Evolutionary conservation across 2,797 vertebrate species (phyloP), one percentile per base, ranked within the genome.

Genomic region (Steatocranus sp.): DNA sequence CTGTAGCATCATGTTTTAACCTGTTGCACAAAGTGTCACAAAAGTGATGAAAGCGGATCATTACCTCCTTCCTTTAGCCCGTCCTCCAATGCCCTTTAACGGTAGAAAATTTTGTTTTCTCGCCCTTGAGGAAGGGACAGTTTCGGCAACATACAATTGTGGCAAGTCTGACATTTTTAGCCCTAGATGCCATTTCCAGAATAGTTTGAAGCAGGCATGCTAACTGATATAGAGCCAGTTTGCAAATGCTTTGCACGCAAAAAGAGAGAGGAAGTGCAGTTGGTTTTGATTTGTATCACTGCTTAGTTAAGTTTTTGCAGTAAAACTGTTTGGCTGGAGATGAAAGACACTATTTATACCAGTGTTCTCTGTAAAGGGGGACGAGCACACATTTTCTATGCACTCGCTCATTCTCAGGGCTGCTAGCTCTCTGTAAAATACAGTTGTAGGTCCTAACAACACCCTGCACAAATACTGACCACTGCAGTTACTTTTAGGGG

Each of bases 141-240:
- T 85, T 87, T 61, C 68, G 36, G 36, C 75, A 86, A 49, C 74
- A 27, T 88, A 76, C 53, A 91, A 74, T 90, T 92, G 78, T 86
- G 86, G 90, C 87, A 58, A 11, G 73, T 66, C 20, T 79, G 49
- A 23, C 38, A 81, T 15, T 63, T 89, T 81, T 68, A 34, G 18
- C 56, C 30, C 83, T 87, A 80, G 85, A 87, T 86, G 76, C 48
- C 78, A 80, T 58, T 63, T 63, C 56, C 49, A 66, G 48, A 79
- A 61, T 49, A 20, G 27, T 48, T 75, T 70, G 36, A 79, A 78
- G 56, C 32, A 5, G 38, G 20, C 11, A 75, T 30, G 80, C 30
- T 61, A 51, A 83, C 74, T 56, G 36, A 68, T 54, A 48, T 68
- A 25, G 41, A 63, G 46, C 63, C 46, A 23, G 2, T 80, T 32